A percentile compares a stretch with the other conserved stretches of the same genome.
phyloP scores from a whole-genome alignment of 2,888 invertebrate species.

The Aphidius colemani region DNA sequence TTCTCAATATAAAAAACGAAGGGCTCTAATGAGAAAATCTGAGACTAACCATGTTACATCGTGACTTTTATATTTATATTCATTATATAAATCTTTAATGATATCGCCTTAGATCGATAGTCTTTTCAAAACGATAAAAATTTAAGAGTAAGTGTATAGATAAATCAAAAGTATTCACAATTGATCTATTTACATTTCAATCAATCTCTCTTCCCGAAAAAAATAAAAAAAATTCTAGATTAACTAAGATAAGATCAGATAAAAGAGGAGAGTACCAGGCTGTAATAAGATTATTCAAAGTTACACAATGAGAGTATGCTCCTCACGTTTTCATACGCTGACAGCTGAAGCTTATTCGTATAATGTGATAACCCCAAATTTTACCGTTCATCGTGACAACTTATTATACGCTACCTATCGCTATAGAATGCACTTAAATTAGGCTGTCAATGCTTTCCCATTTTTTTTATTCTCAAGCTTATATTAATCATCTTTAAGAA shows the following conservation, averaged over 20 bases:
- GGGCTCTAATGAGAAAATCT: too few species aligned
- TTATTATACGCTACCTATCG: conserved; percentile 25
- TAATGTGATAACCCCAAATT: conserved; percentile 59
- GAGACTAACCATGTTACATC: too few species aligned
- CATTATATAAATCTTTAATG: too few species aligned
- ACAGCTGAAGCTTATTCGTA: conserved; percentile 61
- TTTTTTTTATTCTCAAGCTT: conserved; percentile 19
- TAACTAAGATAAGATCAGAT: not conserved
- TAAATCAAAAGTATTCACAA: not conserved
- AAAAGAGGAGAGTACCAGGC: conserved; percentile 41
- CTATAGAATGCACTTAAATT: conserved; percentile 52
- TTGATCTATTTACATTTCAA: conserved; percentile 2
- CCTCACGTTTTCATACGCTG: conserved; percentile 59
- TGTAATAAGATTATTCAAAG: conserved; percentile 55
- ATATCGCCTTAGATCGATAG: too few species aligned
- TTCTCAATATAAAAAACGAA: too few species aligned
- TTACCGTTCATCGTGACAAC: conserved; percentile 35
- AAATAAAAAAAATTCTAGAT: not conserved
- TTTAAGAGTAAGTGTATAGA: too few species aligned
- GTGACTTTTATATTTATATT: too few species aligned
- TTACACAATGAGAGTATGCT: conserved; percentile 46
- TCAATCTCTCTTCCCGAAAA: not conserved
- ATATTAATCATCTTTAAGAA: too few species aligned
- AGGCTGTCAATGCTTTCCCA: conserved; percentile 54
- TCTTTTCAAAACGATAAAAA: too few species aligned